Percentiles rank a stretch among this genome's conserved stretches.
phyloP scores from a whole-genome alignment of 2,888 invertebrate species.

The Eupelmus urozonus region DNA sequence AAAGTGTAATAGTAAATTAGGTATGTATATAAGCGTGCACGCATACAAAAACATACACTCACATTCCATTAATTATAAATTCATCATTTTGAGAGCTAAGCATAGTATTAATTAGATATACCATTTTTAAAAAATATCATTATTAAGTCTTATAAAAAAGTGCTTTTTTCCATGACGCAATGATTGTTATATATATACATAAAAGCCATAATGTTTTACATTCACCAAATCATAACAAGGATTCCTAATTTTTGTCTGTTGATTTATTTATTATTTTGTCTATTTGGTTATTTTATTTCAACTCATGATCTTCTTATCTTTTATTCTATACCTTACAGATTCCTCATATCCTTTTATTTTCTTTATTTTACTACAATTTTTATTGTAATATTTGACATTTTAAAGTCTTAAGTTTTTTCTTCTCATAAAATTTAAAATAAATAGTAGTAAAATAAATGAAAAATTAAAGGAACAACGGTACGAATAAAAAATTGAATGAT shows the following conservation, averaged over 20 bases:
- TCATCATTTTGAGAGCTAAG: conserved; percentile 64
- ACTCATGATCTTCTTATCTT: not conserved
- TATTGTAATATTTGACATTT: not conserved
- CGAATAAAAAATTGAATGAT: conserved; percentile 1
- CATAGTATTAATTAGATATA: conserved; percentile 53
- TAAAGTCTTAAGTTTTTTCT: not conserved
- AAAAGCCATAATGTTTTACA: conserved; percentile 44
- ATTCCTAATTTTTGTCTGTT: not conserved
- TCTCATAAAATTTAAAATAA: conserved; percentile 1
- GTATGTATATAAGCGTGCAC: conserved; percentile 57
- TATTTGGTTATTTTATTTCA: conserved; percentile 10
- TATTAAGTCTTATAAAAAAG: conserved; percentile 73
- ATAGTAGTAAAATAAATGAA: conserved; percentile 34
- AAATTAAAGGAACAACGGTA: not conserved
- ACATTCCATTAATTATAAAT: conserved; percentile 69
- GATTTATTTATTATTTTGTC: conserved; percentile 16
- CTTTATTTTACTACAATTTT: conserved; percentile 44
- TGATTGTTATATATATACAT: conserved; percentile 59
- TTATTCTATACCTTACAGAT: not conserved
- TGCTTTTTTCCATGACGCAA: conserved; percentile 62
- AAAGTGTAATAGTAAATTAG: conserved; percentile 64
- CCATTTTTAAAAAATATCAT: conserved; percentile 74
- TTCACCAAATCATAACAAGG: too few species aligned
- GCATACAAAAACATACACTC: conserved; percentile 58
- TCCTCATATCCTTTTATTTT: not conserved